Base-by-base conservation (phyloP, 1,140 invertebrate species). In the Gonatopus flavifemur region DNA sequence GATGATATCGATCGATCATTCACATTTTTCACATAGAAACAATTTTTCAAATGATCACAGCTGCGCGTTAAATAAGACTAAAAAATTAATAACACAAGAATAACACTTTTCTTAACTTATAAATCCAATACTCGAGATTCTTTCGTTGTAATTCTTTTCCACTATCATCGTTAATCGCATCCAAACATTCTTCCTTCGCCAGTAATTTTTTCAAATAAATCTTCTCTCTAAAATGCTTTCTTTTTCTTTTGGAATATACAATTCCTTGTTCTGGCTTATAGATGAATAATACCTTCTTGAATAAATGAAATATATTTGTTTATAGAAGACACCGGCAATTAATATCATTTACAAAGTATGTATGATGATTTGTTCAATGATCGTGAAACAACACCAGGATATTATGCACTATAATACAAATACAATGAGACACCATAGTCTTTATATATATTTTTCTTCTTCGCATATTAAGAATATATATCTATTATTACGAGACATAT, bases 391-490 rank as follows among this genome's bases (percentile, higher is more conserved):
- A 68, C 59, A 70, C 49, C 55, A 49, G 55, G 60, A 49, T 60
- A 51, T 67, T 67, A 63, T 56, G 46, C 47, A 51, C 51, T 71
- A 68, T 68, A 51, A 68, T 73, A 71, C 64, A 71, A 67, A 64
- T 72, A 70, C 64, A 74, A 68, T 69, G 66, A 66, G 57, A 76
- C 64, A 72, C 57, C 55, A 59, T 72, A 69, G 63, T 66, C 35
- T 48, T 25, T 33, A 44, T 52, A 60, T 60, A n/a, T n/a, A n/a
- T n/a, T n/a, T n/a, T 50, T 56, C 42, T 52, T 49, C n/a, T 69
- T 73, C 63, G 66, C 62, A 72, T 69, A 72, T 66, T 67, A 69
- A 67, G 63, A 72, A 73, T 72, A 70, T 62, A 39, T 59, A 39
- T 49, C 25, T 30, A 24, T 22, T 49, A 57, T 59, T 42, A 52